These are phyloP conservation scores for Drosophila ohnishii DNA, from an alignment of 1,140 invertebrate genomes.

Conservation along the genomic window DNA sequence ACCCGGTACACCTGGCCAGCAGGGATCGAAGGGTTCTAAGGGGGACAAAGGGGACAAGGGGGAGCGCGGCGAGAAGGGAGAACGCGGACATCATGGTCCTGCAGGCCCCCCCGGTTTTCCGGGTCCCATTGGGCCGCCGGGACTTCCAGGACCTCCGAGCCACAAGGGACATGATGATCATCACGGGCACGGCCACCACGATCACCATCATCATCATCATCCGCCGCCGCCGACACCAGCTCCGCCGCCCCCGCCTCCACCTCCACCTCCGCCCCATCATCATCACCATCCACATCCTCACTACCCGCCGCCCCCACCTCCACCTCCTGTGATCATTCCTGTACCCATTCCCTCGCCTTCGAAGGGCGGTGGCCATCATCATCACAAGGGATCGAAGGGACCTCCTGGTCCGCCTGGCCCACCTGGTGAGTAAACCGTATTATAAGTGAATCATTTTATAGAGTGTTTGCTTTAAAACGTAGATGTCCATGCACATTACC, in stretches of 20 bases:
- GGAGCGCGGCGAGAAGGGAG: slow-evolving; percentile 86
- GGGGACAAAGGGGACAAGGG: slow-evolving; percentile 87
- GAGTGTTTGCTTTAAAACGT: too few species aligned
- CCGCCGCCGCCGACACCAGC: neutral
- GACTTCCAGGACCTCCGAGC: slow-evolving; percentile 84
- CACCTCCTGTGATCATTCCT: slow-evolving; percentile 21
- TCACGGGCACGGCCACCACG: slow-evolving; percentile 4
- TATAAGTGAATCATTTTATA: too few species aligned
- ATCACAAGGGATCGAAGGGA: slow-evolving; percentile 31
- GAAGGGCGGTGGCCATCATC: slow-evolving; percentile 27
- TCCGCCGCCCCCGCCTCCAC: neutral
- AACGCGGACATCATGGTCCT: slow-evolving; percentile 85
- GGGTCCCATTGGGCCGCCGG: slow-evolving; percentile 85
- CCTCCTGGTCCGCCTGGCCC: slow-evolving; percentile 25
- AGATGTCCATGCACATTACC: too few species aligned
- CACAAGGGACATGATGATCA: slow-evolving; percentile 47
- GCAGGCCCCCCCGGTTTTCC: slow-evolving; percentile 87
- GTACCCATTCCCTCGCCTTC: slow-evolving; percentile 5
- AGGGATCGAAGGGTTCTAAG: slow-evolving; percentile 86
- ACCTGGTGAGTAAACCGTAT: slow-evolving; percentile 20
- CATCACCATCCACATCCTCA: slow-evolving; percentile 16
- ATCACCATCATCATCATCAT: slow-evolving; percentile 23
- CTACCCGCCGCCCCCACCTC: slow-evolving; percentile 2
- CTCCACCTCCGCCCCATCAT: slow-evolving; percentile 13
- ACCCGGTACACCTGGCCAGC: slow-evolving; percentile 87